Base-by-base conservation (phyloP, 2,888 invertebrate genomes). In the Ceramica pisi region DNA sequence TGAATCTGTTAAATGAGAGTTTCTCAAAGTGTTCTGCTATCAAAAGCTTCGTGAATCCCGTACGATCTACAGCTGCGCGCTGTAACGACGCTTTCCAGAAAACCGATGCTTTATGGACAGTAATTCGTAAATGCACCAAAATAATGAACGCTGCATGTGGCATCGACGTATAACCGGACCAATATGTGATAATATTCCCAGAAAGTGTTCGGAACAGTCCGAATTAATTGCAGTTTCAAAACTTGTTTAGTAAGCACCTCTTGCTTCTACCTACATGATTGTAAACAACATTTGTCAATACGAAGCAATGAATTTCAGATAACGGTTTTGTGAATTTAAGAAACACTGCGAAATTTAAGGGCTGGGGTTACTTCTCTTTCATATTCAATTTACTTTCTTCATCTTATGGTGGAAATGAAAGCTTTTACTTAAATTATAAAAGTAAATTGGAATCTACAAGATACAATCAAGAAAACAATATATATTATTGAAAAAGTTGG, bases 21-120 rank as follows among this genome's bases (percentile, higher is more conserved):
- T 83, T 72, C 64, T 66, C 74, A 78, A 75, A 81, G 64, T 65
- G 63, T 67, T 65, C 44, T 73, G 73, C 67, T 71, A 80, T 75
- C 81, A 69, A 74, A 65, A 80, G 65, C 57, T 71, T 75, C 68
- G 78, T 82, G 87, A 88, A 87, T 86, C 81, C 76, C 71, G 86
- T 89, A 91, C 90, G 90, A 87, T 88, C 88, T 90, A 90, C 93
- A 93, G 92, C 91, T 93, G 93, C 84, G 88, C 85, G 83, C 81
- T 84, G 84, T 90, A 89, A 92, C 86, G 88, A 88, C 78, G 87
- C 82, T 92, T 93, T 93, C 93, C 89, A 92, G 93, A 92, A 93
- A 92, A 89, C 89, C 89, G 88, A 90, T 91, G 90, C 88, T 93
- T 93, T 93, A 93, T 92, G 89, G 92, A 88, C 90, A 92, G 88